Percentiles rank a stretch among this genome's conserved stretches.
Conservation (phyloP, 2,888 invertebrate genomes). For the Mesochorus sp. region DNA sequence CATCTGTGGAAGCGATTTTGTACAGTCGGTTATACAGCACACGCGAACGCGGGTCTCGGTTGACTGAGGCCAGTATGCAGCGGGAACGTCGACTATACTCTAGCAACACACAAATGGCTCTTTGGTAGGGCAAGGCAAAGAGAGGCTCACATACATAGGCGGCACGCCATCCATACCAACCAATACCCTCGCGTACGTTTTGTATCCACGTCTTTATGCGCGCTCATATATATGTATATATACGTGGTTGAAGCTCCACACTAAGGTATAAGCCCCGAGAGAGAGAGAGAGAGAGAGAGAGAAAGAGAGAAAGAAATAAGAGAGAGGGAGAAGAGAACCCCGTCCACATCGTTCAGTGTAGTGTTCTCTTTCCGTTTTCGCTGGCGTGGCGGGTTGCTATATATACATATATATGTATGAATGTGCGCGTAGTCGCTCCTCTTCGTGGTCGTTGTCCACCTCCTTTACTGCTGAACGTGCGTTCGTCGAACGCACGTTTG, state of each 20-base stretch:
- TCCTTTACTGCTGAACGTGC: constrained; percentile 58
- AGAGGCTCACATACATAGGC: constrained; percentile 37
- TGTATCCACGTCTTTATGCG: constrained; percentile 18
- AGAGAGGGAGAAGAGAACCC: constrained; percentile 23
- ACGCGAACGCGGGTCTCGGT: constrained; percentile 62
- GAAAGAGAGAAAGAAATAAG: constrained; percentile 22
- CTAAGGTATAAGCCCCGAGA: background rate
- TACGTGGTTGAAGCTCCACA: constrained; percentile 22
- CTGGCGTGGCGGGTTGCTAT: constrained; percentile 43
- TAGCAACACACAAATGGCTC: constrained; percentile 50
- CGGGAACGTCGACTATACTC: constrained; percentile 60
- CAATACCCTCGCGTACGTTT: constrained; percentile 38
- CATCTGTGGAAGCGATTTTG: constrained; percentile 40
- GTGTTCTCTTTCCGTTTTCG: constrained; percentile 48
- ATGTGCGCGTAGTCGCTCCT: constrained; percentile 55
- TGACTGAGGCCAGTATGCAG: constrained; percentile 63
- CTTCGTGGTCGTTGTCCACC: constrained; percentile 49
- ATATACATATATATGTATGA: too few relatives aligned
- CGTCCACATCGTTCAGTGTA: constrained; percentile 42
- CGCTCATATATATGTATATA: background rate
- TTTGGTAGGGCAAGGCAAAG: constrained; percentile 55
- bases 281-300: background rate
- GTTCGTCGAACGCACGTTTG: constrained; percentile 53
- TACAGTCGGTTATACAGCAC: constrained; percentile 53
- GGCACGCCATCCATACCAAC: constrained; percentile 58